Conservation (phyloP, 2,797 vertebrate species). For the Hephaestus fuliginosus region DNA sequence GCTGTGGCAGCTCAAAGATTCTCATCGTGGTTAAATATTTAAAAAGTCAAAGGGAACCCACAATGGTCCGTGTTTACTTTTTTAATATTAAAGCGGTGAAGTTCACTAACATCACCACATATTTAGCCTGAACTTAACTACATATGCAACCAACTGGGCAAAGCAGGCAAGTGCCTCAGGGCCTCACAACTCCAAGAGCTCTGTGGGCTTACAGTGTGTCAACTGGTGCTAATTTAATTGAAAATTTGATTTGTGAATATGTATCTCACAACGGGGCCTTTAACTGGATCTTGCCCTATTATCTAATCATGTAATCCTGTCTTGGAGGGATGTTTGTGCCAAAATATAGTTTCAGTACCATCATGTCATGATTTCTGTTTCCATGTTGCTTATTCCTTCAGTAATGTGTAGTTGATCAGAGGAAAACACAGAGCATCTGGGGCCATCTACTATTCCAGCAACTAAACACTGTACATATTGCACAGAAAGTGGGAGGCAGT, state of each 20-base stretch:
- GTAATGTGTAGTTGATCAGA: conserved; percentile 13
- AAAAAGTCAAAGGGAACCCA: background rate
- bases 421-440: background rate
- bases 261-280: background rate
- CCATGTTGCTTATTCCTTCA: conserved; percentile 2
- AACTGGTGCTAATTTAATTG: conserved; percentile 15
- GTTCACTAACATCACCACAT: too few relatives aligned
- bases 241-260: conserved; percentile 9
- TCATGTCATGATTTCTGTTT: background rate
- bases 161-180: background rate
- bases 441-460: background rate
- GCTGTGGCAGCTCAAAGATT: background rate
- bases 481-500: background rate
- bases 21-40: background rate
- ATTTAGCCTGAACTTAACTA: background rate
- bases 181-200: background rate
- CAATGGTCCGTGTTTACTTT: background rate
- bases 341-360: background rate
- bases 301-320: conserved; percentile 1
- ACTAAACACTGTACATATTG: background rate
- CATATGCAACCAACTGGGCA: background rate
- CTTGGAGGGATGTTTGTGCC: background rate
- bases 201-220: background rate
- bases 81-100: background rate
- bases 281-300: background rate